Conservation (phyloP, 2,113 vertebrate genomes). For the Labeo rohita region DNA sequence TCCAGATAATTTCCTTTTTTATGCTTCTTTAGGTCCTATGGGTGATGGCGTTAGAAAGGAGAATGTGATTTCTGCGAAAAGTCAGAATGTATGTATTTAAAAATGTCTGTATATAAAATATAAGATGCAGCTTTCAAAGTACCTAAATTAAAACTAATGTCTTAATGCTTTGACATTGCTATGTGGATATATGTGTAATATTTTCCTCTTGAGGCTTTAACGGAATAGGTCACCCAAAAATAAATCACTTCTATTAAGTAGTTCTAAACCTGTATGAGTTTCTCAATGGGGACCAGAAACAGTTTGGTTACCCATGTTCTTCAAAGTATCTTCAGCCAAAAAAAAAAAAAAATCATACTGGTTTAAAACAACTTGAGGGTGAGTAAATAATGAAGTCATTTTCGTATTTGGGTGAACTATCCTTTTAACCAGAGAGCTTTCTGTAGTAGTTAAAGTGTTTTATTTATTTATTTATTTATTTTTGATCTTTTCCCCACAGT, state of each 20-base stretch:
- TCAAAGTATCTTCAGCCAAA: not conserved
- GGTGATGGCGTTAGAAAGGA: constrained; percentile 36
- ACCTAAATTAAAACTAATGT: not conserved
- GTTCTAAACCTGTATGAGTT: not conserved
- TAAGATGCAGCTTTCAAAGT: not conserved
- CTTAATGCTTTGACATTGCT: not conserved
- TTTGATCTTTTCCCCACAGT: not conserved
- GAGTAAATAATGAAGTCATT: not conserved
- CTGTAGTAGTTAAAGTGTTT: not conserved
- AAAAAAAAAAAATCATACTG: not conserved
- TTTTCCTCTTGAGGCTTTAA: not conserved
- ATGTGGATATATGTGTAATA: not conserved
- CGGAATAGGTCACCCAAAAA: not conserved
- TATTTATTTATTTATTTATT: not conserved
- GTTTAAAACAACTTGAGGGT: too few relatives aligned
- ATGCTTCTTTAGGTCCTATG: constrained; percentile 28
- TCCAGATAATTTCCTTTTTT: not conserved
- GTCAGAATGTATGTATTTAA: constrained; percentile 35
- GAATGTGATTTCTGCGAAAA: not conserved
- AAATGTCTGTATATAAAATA: not conserved
- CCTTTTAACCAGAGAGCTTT: not conserved
- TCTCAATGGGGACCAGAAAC: not conserved
- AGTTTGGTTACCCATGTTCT: not conserved
- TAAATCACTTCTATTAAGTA: not conserved
- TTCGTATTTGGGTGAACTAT: not conserved